Evolutionary conservation across 2,888 invertebrate genomes (phyloP).

Genomic region (Acleris cristana): DNA sequence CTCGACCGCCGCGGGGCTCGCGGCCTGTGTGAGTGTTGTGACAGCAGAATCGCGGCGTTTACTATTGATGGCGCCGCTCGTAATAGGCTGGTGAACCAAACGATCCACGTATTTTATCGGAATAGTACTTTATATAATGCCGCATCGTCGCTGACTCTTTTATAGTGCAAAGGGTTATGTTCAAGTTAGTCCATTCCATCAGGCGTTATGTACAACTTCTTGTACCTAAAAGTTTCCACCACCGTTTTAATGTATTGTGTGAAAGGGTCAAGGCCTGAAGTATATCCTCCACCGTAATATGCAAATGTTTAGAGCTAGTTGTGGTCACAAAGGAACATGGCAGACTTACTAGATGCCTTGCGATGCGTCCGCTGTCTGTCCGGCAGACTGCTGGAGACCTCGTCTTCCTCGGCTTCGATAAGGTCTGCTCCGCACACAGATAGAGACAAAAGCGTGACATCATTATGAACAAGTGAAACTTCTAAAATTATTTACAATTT

Average conservation of each 20-base stretch:
- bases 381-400: conserved; percentile 75
- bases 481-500: conserved; percentile 48
- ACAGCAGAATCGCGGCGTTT: conserved; percentile 43
- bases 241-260: conserved; percentile 19
- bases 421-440: conserved; percentile 75
- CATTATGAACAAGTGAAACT: conserved; percentile 52
- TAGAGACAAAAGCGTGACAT: conserved; percentile 56
- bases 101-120: neutral
- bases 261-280: neutral
- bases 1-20: conserved; percentile 30
- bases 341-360: conserved; percentile 84
- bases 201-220: conserved; percentile 22
- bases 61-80: conserved; percentile 9
- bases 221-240: conserved; percentile 14
- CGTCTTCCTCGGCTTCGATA: conserved; percentile 84
- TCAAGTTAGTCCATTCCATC: conserved; percentile 7
- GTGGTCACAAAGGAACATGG: conserved; percentile 38
- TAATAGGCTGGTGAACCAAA: conserved; percentile 17
- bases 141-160: neutral
- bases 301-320: neutral
- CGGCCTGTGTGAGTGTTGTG: conserved; percentile 24
- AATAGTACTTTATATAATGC: neutral
- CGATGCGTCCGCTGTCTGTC: conserved; percentile 75
- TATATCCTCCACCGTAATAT: conserved; percentile 24
- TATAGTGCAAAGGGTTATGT: conserved; percentile 6